phyloP scores from a whole-genome alignment of 2,888 invertebrate genomes.

The Hymenopus coronatus region DNA sequence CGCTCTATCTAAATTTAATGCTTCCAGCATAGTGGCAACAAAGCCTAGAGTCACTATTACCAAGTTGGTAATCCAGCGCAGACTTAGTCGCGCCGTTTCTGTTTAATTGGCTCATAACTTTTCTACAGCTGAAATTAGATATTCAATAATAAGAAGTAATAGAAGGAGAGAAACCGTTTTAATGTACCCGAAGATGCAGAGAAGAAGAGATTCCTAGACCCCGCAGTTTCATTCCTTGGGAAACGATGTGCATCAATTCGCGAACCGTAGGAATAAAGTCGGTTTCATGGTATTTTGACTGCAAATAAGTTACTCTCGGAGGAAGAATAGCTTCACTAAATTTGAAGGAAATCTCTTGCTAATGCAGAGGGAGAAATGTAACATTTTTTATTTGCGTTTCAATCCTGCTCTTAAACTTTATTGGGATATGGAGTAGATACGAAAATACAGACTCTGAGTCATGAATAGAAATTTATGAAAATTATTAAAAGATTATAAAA shows the following conservation, averaged over 20 bases:
- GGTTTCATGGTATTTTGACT: not conserved
- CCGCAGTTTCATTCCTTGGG: not conserved
- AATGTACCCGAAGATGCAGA: not conserved
- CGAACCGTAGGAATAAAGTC: not conserved
- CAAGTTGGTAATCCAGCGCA: not conserved
- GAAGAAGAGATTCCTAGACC: not conserved
- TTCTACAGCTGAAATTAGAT: not conserved
- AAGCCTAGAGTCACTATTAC: not conserved
- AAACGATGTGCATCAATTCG: not conserved
- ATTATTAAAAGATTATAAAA: no score
- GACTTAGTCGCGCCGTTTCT: not conserved
- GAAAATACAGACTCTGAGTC: no score
- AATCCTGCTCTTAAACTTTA: no score
- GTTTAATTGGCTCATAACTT: not conserved
- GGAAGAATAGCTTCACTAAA: not conserved
- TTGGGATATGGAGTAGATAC: no score
- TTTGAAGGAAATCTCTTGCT: not conserved
- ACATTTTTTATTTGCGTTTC: not conserved
- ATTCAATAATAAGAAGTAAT: not conserved
- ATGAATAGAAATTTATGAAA: no score
- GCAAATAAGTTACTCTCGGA: not conserved
- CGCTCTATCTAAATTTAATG: not conserved
- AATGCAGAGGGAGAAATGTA: not conserved
- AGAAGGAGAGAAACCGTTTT: not conserved
- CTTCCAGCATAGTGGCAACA: not conserved